Conservation (phyloP, 2,113 vertebrate species). For the Genyomyrus donnyi region DNA sequence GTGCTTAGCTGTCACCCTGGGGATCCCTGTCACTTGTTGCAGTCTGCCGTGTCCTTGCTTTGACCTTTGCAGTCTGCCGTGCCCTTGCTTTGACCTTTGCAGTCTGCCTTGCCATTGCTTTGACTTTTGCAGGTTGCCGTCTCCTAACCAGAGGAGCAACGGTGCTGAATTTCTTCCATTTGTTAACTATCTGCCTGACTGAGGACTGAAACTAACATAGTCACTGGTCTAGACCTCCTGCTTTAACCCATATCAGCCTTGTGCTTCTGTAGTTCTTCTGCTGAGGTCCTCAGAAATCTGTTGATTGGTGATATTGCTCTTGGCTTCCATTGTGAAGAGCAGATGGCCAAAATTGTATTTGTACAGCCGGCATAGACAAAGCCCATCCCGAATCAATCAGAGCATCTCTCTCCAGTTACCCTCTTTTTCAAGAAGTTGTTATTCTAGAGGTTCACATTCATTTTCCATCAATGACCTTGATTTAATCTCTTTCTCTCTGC, state of each 20-base stretch:
- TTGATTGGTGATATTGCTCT: neutral
- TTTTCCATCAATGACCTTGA: neutral
- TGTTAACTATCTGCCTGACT: neutral
- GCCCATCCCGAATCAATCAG: neutral
- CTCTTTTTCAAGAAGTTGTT: neutral
- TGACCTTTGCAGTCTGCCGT: neutral
- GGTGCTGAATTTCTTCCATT: neutral
- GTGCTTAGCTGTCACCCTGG: neutral
- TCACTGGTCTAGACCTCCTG: neutral
- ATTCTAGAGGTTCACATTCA: neutral
- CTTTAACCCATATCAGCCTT: neutral
- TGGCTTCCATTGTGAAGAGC: neutral
- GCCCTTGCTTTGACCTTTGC: neutral
- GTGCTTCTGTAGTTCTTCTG: neutral
- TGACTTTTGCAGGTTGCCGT: neutral
- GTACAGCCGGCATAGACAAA: neutral
- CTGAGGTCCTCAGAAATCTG: neutral
- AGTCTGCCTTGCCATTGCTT: neutral
- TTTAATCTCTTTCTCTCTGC: neutral
- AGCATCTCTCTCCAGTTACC: neutral
- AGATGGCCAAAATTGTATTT: neutral
- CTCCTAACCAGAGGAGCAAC: neutral
- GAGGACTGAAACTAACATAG: neutral
- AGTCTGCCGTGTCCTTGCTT: neutral
- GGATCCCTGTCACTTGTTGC: neutral